Evolutionary conservation across 1,140 invertebrate genomes (phyloP).

Genomic region (Oedothorax gibbosus): DNA sequence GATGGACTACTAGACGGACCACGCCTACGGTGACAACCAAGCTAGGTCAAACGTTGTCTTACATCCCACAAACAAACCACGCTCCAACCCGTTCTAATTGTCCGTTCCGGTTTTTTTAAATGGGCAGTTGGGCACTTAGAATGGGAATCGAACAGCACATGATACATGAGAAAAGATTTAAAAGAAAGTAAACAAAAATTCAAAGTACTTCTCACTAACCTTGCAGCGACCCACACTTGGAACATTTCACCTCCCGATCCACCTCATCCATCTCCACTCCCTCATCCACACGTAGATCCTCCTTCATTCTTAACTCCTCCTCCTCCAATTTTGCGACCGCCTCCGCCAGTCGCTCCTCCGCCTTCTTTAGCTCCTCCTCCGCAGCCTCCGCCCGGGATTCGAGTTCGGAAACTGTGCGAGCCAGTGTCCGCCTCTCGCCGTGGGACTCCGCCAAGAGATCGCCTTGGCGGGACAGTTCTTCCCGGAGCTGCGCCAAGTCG

Average conservation of each 20-base stretch:
- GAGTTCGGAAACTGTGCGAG: neutral
- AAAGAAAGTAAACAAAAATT: no score
- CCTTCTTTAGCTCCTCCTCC: neutral
- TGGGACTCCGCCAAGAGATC: neutral
- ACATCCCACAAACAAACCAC: no score
- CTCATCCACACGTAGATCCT: neutral
- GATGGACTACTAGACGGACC: no score
- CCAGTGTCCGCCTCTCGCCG: neutral
- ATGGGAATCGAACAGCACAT: no score
- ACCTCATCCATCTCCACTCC: slow-evolving; percentile 10
- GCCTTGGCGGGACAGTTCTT: neutral
- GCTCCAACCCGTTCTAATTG: no score
- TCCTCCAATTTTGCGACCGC: slow-evolving; percentile 18
- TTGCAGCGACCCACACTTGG: neutral
- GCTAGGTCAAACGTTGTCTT: no score
- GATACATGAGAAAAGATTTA: no score
- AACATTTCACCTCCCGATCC: slow-evolving; percentile 34
- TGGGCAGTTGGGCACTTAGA: no score
- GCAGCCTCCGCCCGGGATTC: neutral
- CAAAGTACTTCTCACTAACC: slow-evolving; percentile 19
- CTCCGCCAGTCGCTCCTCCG: slow-evolving; percentile 5
- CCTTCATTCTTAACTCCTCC: slow-evolving; percentile 18
- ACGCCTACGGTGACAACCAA: no score
- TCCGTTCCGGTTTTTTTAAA: no score
- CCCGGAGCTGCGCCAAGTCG: slow-evolving; percentile 17